These are phyloP conservation scores for Drosophila tropicalis DNA, from an alignment of 1,140 invertebrate species.

Conservation along the genomic window DNA sequence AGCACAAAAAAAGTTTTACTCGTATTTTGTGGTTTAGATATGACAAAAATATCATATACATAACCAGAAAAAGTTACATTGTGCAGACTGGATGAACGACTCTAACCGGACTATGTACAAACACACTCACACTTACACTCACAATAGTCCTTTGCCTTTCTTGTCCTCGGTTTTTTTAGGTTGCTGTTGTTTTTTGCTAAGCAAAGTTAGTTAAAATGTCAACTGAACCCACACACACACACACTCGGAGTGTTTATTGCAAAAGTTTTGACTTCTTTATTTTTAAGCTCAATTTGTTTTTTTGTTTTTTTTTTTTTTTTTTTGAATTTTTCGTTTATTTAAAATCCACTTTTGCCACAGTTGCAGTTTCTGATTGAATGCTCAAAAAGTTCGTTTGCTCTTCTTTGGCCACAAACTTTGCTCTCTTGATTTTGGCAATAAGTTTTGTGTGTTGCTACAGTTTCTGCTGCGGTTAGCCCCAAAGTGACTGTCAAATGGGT, in stretches of 20 bases:
- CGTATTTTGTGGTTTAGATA: conserved; percentile 75
- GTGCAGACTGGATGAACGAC: conserved; percentile 24
- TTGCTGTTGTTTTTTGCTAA: neutral
- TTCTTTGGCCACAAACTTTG: conserved; percentile 49
- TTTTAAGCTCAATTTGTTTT: neutral
- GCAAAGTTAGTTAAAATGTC: conserved; percentile 76
- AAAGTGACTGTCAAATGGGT: conserved; percentile 46
- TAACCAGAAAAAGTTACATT: conserved; percentile 41
- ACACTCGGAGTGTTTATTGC: conserved; percentile 56
- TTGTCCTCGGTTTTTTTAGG: neutral
- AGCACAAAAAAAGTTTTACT: conserved; percentile 74
- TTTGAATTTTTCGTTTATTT: conserved; percentile 45
- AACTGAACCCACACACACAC: conserved; percentile 37
- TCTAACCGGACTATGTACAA: conserved; percentile 8
- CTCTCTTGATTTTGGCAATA: conserved; percentile 46
- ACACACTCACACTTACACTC: neutral
- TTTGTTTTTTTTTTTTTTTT: neutral
- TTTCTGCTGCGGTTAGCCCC: conserved; percentile 18
- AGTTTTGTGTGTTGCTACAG: conserved; percentile 20
- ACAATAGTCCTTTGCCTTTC: neutral
- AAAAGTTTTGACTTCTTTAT: conserved; percentile 53
- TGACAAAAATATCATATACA: conserved; percentile 71
- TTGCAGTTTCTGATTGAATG: conserved; percentile 61
- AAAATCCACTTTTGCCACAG: conserved; percentile 63
- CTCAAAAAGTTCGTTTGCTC: conserved; percentile 24